Base-by-base conservation (phyloP, 2,113 vertebrate genomes). In the Cavia porcellus region DNA sequence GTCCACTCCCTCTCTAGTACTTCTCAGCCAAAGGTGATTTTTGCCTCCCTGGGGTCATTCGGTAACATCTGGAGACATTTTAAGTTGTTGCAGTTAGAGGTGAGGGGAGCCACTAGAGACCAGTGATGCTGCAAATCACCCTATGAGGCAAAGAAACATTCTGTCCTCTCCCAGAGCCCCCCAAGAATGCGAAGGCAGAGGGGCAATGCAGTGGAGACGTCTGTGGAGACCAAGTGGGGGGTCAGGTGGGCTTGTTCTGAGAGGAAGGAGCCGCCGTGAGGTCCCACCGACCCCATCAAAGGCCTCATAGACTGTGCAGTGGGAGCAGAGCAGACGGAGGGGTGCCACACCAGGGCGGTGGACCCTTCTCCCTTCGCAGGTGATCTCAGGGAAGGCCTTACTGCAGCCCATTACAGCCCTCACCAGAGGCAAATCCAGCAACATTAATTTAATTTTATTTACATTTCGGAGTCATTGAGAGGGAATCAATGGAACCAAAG, bases 371-470 rank as follows among this genome's bases (percentile, higher is more conserved):
- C 87, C 92, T 75, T 32, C 50, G 47, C 42, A 5, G 61, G 61
- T 14, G 20, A 85, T 98, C 96, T 97, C 96, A 92, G 86, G 96
- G 94, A 95, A 74, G 84, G 82, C 70, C 75, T 97, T 98, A 96
- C 89, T 92, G 96, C 90, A 97, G 97, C 96, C 92, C 97, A 97
- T 98, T 98, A 96, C 57, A 96, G 93, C 96, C 97, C 94, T 97
- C 98, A 97, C 95, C 97, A 97, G 97, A 98, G 97, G 98, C 96
- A 98, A 98, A 98, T 96, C 96, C 97, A 96, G 95, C 84, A 97
- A 84, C 92, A 92, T 98, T 98, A 97, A 98, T 98, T 98, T 98
- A 98, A 98, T 99, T 98, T 98, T 98, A 98, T 98, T 99, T 99
- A 98, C 70, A 86, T 98, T 98, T 98, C 98, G 94, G 97, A 98